Evolutionary conservation across 2,797 vertebrate genomes (phyloP), one percentile per base, ranked within the genome.

Genomic region (Buphagus erythrorhynchus): DNA sequence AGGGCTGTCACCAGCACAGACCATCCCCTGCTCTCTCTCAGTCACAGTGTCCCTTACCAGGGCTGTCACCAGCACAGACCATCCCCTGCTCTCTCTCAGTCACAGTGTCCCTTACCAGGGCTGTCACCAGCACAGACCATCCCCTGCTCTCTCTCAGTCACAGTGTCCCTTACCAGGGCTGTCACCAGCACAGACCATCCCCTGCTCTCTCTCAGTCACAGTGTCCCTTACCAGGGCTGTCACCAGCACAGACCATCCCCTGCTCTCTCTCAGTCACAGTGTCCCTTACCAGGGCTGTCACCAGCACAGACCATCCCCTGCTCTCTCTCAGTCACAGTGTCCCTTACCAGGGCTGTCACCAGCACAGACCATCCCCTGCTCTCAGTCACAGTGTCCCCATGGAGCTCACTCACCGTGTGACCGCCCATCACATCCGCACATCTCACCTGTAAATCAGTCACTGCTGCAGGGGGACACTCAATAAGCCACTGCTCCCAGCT

Each of bases 331-430:
- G 36, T 38, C 36, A 38, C 36, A 38, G 38, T 40, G 38, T 40
- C 38, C 38, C 36, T 14, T 62, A 36, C 11, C 57, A 46, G 74
- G 67, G 35, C 89, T 43, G 58, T 46, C 94, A 80, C 18, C 55
- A 73, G 75, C 67, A 57, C 3, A 2, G 35, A 85, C 11, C 36
- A n/a, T 4, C 7, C 67, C 59, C 78, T 29, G 79, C 52, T 86
- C 54, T 13, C 51, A 33, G 55, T 2, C 48, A 31, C 1, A 18
- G 67, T 0, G 36, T 91, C 89, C 85, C 87, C 2, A 0, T 0
- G 33, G 81, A 72, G 63, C 48, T 71, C 73, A 16, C 36, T 0
- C 77, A 16, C 33, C 0, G 0, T 16, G 49, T 54, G 58, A 72
- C 38, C 82, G 5, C 43, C 22, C 65, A 49, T 71, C 87, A 88